Percentiles rank a stretch among this genome's conserved stretches.
phyloP scores from a whole-genome alignment of 2,888 invertebrate species.

The Hyposoter didymator region DNA sequence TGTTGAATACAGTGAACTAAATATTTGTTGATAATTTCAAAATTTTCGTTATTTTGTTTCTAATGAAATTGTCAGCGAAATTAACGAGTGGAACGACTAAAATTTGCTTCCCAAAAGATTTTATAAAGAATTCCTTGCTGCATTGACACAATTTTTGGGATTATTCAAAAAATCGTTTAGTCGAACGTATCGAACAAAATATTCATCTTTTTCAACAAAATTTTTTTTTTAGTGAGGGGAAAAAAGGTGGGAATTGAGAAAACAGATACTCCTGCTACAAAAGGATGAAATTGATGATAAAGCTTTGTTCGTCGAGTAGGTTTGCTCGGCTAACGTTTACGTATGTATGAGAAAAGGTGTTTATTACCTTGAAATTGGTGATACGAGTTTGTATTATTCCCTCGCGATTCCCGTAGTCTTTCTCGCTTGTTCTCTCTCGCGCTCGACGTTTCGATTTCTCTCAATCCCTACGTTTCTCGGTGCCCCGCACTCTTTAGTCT shows the following conservation, averaged over 20 bases:
- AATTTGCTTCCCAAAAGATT: too few species aligned
- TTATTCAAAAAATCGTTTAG: too few species aligned
- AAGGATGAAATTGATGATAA: conserved; percentile 18
- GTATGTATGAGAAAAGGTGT: conserved; percentile 52
- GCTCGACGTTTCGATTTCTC: conserved; percentile 12
- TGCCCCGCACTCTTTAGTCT: conserved; percentile 19
- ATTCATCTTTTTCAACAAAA: too few species aligned
- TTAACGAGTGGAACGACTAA: too few species aligned
- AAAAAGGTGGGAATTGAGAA: not conserved
- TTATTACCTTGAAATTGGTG: conserved; percentile 63
- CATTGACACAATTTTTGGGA: too few species aligned
- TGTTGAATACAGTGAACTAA: too few species aligned
- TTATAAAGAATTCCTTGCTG: too few species aligned
- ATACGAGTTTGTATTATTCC: conserved; percentile 66
- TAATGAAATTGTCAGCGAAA: too few species aligned
- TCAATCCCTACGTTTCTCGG: conserved; percentile 8
- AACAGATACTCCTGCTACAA: conserved; percentile 2
- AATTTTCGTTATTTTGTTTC: too few species aligned
- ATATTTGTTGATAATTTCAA: too few species aligned
- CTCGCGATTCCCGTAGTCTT: conserved; percentile 25
- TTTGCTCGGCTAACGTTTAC: conserved; percentile 19
- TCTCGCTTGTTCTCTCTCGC: conserved; percentile 8
- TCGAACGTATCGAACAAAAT: too few species aligned
- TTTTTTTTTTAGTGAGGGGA: too few species aligned
- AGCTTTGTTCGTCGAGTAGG: conserved; percentile 23